Evolutionary conservation across 2,888 invertebrate species (phyloP).

Genomic region (Spialia ferax): DNA sequence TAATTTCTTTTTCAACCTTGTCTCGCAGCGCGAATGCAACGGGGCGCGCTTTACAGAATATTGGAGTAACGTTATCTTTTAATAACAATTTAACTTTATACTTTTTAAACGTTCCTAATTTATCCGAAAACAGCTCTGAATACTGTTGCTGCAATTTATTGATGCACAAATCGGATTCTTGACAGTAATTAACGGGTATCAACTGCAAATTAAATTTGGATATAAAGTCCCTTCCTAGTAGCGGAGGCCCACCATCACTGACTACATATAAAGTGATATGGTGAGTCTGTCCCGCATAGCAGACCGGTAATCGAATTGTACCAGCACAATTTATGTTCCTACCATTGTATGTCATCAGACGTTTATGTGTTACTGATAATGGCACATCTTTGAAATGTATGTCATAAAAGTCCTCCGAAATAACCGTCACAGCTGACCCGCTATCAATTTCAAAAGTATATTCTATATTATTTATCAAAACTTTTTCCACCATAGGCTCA

Average conservation of each 20-base stretch:
- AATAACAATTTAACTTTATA: constrained; percentile 40
- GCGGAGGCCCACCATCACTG: constrained; percentile 46
- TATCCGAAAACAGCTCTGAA: constrained; percentile 20
- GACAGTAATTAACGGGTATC: constrained; percentile 31
- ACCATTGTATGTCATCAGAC: constrained; percentile 43
- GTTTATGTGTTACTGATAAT: constrained; percentile 39
- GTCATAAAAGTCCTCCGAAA: constrained; percentile 41
- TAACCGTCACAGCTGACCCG: constrained; percentile 46
- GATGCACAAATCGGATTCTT: neutral
- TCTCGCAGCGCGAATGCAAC: constrained; percentile 43
- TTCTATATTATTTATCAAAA: constrained; percentile 29
- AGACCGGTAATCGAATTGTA: constrained; percentile 24
- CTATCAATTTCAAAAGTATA: constrained; percentile 44
- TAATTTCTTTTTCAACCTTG: constrained; percentile 43
- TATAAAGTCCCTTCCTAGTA: constrained; percentile 48
- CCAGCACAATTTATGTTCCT: constrained; percentile 42
- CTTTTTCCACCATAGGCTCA: constrained; percentile 42
- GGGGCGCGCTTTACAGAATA: constrained; percentile 44
- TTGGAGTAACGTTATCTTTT: constrained; percentile 42
- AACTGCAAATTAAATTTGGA: constrained; percentile 42
- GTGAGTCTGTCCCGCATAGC: constrained; percentile 38
- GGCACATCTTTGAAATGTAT: constrained; percentile 43
- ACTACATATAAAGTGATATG: constrained; percentile 44
- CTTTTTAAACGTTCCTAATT: constrained; percentile 38
- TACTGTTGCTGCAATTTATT: neutral